These are phyloP conservation scores for Aphelocoma californica DNA, from an alignment of 2,797 vertebrate genomes.

Conservation along the genomic window DNA sequence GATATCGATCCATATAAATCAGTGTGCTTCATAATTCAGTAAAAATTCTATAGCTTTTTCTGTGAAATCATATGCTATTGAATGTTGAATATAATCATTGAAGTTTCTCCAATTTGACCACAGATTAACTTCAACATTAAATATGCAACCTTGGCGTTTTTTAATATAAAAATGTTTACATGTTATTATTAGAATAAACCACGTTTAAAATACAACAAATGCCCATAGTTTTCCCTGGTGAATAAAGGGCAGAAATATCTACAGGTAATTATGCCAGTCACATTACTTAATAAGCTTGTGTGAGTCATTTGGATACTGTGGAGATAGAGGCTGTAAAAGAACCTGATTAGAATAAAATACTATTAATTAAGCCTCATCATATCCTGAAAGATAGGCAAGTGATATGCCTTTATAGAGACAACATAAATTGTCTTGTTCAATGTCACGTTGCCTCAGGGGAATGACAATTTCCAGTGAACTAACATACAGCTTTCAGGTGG, in stretches of 20 bases:
- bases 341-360: slow-evolving; percentile 36
- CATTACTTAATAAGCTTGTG: slow-evolving; percentile 7
- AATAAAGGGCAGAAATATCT: not conserved
- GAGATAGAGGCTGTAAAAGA: not conserved
- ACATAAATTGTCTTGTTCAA: not conserved
- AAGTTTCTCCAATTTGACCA: not conserved
- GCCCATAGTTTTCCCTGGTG: not conserved
- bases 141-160: not conserved
- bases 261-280: slow-evolving; percentile 16
- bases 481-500: not conserved
- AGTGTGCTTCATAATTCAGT: not conserved
- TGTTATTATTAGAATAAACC: not conserved
- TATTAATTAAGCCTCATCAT: slow-evolving; percentile 31
- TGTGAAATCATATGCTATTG: not conserved
- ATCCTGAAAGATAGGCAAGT: not conserved
- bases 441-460: not conserved
- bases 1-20: not conserved
- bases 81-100: no score
- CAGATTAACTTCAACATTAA: not conserved
- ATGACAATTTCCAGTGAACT: not conserved
- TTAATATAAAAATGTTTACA: not conserved
- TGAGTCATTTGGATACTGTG: not conserved
- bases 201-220: not conserved
- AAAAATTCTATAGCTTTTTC: not conserved
- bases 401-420: not conserved